Evolutionary conservation across 2,113 vertebrate genomes (phyloP).

Genomic region (Lepidothrix coronata): DNA sequence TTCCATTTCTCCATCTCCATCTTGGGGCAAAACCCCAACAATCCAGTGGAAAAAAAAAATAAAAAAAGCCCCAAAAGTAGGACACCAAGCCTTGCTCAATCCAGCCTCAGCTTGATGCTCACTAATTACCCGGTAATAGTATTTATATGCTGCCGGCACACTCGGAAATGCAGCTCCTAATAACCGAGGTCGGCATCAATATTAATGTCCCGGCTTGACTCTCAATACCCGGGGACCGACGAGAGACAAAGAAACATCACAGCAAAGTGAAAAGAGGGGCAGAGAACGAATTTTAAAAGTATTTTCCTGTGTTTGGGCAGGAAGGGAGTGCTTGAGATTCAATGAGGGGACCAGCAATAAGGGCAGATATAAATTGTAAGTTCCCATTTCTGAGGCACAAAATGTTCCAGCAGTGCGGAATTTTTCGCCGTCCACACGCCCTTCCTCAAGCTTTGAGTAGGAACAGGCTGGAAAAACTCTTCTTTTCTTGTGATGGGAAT

Average conservation of each 20-base stretch:
- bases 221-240: not conserved
- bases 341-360: not conserved
- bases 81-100: conserved; percentile 19
- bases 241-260: not conserved
- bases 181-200: conserved; percentile 63
- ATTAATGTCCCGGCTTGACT: conserved; percentile 64
- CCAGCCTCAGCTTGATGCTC: conserved; percentile 60
- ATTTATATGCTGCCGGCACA: conserved; percentile 61
- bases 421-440: fast-evolving
- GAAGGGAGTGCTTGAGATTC: not conserved
- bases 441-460: not conserved
- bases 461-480: not conserved
- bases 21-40: not conserved
- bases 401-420: not conserved
- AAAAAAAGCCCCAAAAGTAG: not conserved
- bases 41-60: not conserved
- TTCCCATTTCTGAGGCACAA: not conserved
- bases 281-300: not conserved
- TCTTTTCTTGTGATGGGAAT: not conserved
- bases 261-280: not conserved
- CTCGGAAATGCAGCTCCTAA: conserved; percentile 46
- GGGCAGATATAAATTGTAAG: not conserved
- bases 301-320: not conserved
- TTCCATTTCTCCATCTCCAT: not conserved
- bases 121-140: conserved; percentile 63